Evolutionary conservation across 2,888 invertebrate species (phyloP).

Genomic region (Eupithecia abbreviata): DNA sequence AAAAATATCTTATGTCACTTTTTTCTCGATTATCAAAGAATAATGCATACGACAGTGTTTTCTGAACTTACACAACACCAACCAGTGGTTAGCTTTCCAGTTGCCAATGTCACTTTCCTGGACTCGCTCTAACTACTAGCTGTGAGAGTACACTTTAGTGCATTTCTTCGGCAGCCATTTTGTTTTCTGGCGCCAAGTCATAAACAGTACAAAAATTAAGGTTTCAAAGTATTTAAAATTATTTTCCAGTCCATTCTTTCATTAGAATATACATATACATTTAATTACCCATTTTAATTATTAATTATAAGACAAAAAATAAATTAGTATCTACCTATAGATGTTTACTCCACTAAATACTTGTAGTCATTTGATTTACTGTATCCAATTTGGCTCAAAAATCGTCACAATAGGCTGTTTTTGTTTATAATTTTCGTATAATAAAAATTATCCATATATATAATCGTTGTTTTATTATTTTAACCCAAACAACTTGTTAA

Average conservation of each 20-base stretch:
- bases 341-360: slow-evolving; percentile 6
- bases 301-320: neutral
- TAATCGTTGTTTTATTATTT: slow-evolving; percentile 42
- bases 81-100: neutral
- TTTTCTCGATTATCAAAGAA: neutral
- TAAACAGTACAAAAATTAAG: slow-evolving; percentile 3
- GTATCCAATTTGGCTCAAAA: slow-evolving; percentile 26
- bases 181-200: slow-evolving; percentile 11
- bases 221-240: neutral
- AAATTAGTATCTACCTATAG: neutral
- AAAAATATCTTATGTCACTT: neutral
- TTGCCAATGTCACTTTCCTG: neutral
- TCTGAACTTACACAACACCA: neutral
- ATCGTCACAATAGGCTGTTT: slow-evolving; percentile 13
- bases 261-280: slow-evolving; percentile 6
- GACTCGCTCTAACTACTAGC: slow-evolving; percentile 7
- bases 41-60: neutral
- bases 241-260: neutral
- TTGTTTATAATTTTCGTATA: slow-evolving; percentile 46
- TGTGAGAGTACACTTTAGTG: slow-evolving; percentile 1
- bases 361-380: slow-evolving; percentile 2
- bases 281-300: neutral
- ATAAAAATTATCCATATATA: slow-evolving; percentile 51
- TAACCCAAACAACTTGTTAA: neutral
- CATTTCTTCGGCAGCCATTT: slow-evolving; percentile 5